These are phyloP conservation scores for Lamellibrachia luymesi DNA, from an alignment of 1,140 invertebrate genomes.

Conservation along the genomic window DNA sequence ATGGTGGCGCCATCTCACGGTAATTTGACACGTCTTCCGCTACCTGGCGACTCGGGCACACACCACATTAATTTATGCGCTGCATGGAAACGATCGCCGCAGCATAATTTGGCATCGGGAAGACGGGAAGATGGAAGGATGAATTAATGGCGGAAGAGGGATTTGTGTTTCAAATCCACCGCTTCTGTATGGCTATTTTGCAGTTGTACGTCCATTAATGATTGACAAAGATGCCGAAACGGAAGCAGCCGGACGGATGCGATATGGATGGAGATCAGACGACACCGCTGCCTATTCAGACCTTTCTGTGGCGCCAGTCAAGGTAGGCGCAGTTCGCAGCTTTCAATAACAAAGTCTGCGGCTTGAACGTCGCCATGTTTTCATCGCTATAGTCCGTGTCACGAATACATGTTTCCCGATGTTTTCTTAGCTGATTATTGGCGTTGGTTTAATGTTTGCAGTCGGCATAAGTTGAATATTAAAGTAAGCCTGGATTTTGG, in stretches of 20 bases:
- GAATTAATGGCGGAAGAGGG: neutral
- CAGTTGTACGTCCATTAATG: neutral
- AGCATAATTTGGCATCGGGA: neutral
- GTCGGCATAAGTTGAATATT: slow-evolving; percentile 41
- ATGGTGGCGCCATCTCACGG: too few relatives aligned
- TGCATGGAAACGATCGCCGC: neutral
- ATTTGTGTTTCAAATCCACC: neutral
- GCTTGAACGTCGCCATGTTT: neutral
- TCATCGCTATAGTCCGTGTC: slow-evolving; percentile 15
- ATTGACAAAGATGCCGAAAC: slow-evolving; percentile 26
- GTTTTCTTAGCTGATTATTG: neutral
- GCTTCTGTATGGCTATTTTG: neutral
- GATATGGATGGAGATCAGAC: slow-evolving; percentile 62
- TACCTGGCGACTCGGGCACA: neutral
- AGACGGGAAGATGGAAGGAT: neutral
- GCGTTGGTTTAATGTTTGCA: slow-evolving; percentile 42
- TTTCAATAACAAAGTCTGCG: slow-evolving; percentile 8
- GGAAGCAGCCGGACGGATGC: slow-evolving; percentile 33
- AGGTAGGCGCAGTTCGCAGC: slow-evolving; percentile 62
- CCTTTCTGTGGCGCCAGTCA: slow-evolving; percentile 95
- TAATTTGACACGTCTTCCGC: neutral
- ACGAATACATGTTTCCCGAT: slow-evolving; percentile 6
- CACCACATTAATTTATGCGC: neutral
- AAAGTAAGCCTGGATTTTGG: slow-evolving; percentile 24
- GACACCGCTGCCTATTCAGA: slow-evolving; percentile 94